A percentile compares a stretch with the other conserved stretches of the same genome.
Conservation (phyloP, 2,113 vertebrate species). For the Malurus melanocephalus region DNA sequence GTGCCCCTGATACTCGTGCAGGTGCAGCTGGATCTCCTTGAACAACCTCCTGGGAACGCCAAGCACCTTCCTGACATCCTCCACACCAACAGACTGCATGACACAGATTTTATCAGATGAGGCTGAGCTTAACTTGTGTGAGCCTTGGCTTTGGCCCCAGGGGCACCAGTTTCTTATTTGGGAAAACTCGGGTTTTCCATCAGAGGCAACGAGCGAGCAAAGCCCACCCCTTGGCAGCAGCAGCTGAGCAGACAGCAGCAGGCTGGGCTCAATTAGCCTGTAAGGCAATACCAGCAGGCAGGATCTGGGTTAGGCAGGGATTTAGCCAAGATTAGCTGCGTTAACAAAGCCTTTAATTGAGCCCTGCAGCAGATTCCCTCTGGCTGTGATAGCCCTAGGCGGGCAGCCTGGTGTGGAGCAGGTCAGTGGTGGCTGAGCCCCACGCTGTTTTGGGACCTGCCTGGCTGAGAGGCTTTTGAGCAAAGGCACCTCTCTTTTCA, state of each 20-base stretch:
- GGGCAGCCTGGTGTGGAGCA: rapidly evolving
- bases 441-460: rapidly evolving
- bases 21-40: neutral
- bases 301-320: neutral
- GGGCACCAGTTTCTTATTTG: neutral
- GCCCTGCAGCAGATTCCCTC: neutral
- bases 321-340: neutral
- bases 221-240: neutral
- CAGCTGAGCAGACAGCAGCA: neutral
- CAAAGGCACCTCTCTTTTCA: neutral
- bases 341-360: neutral
- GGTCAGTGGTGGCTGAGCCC: rapidly evolving
- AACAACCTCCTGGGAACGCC: neutral
- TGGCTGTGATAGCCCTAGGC: rapidly evolving
- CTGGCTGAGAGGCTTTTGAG: neutral
- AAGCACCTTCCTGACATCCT: neutral
- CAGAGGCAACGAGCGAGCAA: rapidly evolving
- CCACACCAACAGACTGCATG: rapidly evolving
- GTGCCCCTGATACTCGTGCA: neutral
- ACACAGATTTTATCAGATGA: neutral
- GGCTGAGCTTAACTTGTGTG: neutral
- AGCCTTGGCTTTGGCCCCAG: neutral
- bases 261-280: neutral
- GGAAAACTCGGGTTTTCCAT: neutral
- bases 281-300: neutral